phyloP scores from a whole-genome alignment of 2,113 vertebrate species.

The Astur gentilis region DNA sequence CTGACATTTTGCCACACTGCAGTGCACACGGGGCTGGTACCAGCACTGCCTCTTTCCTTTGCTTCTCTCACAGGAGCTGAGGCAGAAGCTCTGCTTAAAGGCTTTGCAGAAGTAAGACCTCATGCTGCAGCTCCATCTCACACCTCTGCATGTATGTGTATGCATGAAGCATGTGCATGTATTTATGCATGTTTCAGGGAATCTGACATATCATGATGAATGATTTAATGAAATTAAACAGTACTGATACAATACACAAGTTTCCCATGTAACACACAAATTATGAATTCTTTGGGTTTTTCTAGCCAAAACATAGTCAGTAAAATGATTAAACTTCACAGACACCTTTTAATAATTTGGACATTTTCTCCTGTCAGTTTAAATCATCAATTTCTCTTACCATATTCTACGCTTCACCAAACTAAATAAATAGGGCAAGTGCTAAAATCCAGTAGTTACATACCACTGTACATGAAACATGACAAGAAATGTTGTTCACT shows the following conservation, averaged over 20 bases:
- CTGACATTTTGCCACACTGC: neutral
- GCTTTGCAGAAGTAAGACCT: neutral
- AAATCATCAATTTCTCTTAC: neutral
- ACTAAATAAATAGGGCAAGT: neutral
- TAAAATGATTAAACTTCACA: neutral
- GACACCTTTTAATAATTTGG: neutral
- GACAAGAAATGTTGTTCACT: neutral
- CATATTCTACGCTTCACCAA: neutral
- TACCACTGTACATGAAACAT: neutral
- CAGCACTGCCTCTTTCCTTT: neutral
- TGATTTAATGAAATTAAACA: neutral
- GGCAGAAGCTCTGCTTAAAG: neutral
- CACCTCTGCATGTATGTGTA: neutral
- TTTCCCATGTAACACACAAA: neutral
- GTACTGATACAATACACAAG: neutral
- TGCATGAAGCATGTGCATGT: neutral
- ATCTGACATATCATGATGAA: neutral
- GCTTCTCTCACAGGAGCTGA: neutral
- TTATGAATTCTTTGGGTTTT: neutral
- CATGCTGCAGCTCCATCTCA: accelerated
- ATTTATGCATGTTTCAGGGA: neutral
- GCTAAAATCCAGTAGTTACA: neutral
- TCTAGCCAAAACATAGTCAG: neutral
- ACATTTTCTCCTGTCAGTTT: neutral
- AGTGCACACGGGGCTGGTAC: accelerated